A percentile compares a stretch with the other conserved stretches of the same genome.
These are phyloP conservation scores for Martes martes DNA, from an alignment of 2,113 vertebrate species.

Conservation along the genomic window DNA sequence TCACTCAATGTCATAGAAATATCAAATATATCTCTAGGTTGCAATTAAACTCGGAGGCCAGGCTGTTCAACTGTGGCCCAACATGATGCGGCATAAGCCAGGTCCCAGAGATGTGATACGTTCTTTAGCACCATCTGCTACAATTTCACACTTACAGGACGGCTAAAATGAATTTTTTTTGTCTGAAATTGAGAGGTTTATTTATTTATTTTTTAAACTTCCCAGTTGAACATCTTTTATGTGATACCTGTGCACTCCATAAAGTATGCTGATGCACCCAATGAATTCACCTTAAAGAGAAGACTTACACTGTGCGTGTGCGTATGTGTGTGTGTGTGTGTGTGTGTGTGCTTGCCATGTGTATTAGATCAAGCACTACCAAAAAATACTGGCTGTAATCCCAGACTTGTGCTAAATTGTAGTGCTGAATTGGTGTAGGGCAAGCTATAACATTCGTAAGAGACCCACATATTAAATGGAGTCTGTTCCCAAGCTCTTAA, in stretches of 20 bases:
- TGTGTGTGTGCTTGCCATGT: neutral
- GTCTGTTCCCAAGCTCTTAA: neutral
- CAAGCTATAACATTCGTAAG: neutral
- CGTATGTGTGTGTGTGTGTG: neutral
- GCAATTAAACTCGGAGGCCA: conserved; percentile 50
- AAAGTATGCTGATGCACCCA: neutral
- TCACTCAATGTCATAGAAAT: conserved; percentile 11
- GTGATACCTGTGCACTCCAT: neutral
- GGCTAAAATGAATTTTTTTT: neutral
- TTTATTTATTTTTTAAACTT: conserved; percentile 11
- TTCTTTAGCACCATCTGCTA: conserved; percentile 67
- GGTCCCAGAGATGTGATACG: conserved; percentile 33
- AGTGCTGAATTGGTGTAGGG: neutral
- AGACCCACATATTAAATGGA: neutral
- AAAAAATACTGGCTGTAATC: neutral
- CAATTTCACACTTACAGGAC: conserved; percentile 32
- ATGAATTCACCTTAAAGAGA: neutral
- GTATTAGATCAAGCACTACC: neutral
- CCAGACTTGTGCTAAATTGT: neutral
- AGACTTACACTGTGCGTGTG: neutral
- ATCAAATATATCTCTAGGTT: neutral
- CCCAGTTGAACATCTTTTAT: conserved; percentile 1
- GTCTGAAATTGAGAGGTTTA: conserved; percentile 32
- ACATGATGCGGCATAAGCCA: conserved; percentile 14
- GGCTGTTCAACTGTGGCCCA: conserved; percentile 32